phyloP scores from a whole-genome alignment of 2,113 vertebrate genomes.

The Perccottus glenii region DNA sequence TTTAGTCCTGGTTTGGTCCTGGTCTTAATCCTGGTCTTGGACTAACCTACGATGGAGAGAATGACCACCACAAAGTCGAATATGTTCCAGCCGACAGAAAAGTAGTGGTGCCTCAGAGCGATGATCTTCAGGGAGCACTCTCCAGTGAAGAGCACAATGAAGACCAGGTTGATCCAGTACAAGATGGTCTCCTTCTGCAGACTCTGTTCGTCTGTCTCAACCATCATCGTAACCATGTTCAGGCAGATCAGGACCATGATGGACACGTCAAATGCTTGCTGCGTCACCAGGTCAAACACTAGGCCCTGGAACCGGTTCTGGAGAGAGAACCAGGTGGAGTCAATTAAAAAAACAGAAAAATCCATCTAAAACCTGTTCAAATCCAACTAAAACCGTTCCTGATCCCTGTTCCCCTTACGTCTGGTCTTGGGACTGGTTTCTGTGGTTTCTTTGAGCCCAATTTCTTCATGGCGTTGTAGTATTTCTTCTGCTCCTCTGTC shows the following conservation, averaged over 20 bases:
- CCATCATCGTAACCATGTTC: conserved; percentile 99
- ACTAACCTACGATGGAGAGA: conserved; percentile 88
- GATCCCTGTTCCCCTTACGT: conserved; percentile 69
- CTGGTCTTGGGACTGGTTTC: conserved; percentile 92
- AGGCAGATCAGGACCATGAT: conserved; percentile 97
- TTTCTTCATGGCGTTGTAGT: conserved; percentile 98
- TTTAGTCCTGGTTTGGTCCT: too few relatives aligned
- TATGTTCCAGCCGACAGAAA: conserved; percentile 93
- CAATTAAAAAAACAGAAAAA: neutral
- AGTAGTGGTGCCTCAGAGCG: conserved; percentile 88
- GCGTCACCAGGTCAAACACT: conserved; percentile 90
- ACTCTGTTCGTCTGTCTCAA: conserved; percentile 93
- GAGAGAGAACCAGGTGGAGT: neutral
- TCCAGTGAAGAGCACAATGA: conserved; percentile 89
- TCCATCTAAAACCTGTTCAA: neutral
- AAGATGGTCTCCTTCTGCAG: conserved; percentile 82
- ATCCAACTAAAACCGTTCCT: too few relatives aligned
- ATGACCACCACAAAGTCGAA: conserved; percentile 98
- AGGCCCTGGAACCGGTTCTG: conserved; percentile 73
- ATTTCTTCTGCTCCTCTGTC: conserved; percentile 98
- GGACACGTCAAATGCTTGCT: conserved; percentile 90
- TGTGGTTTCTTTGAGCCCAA: conserved; percentile 94
- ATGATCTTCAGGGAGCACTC: conserved; percentile 91
- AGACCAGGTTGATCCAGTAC: conserved; percentile 87
- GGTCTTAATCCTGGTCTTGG: too few relatives aligned